These are phyloP conservation scores for Ceratina calcarata DNA, from an alignment of 1,140 invertebrate genomes.

Conservation along the genomic window DNA sequence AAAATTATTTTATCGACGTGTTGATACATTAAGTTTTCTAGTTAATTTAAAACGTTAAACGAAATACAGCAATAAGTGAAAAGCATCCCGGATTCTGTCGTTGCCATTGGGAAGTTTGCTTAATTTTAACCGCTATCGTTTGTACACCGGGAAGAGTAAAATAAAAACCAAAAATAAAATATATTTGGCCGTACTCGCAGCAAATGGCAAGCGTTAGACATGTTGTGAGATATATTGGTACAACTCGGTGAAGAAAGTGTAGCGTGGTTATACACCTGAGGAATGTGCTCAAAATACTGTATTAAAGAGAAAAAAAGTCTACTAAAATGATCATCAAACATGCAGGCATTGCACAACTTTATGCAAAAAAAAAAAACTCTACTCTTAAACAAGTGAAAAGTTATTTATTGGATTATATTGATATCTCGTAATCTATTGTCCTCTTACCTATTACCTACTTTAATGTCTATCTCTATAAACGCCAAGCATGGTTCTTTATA, in stretches of 20 bases:
- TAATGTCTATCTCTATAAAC: slow-evolving; percentile 78
- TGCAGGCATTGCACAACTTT: slow-evolving; percentile 53
- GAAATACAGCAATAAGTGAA: too few species aligned
- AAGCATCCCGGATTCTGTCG: not conserved
- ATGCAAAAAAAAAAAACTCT: slow-evolving; percentile 72
- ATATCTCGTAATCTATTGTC: slow-evolving; percentile 77
- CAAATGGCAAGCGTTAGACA: slow-evolving; percentile 27
- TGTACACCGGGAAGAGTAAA: not conserved
- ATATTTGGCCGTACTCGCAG: not conserved
- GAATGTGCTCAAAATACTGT: slow-evolving; percentile 80
- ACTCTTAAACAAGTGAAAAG: slow-evolving; percentile 72
- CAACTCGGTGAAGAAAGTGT: slow-evolving; percentile 79
- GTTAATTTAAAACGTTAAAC: not conserved
- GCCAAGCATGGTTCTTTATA: slow-evolving; percentile 77
- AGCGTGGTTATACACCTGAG: slow-evolving; percentile 79
- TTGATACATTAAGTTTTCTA: not conserved
- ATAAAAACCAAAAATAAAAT: not conserved
- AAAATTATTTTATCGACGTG: not conserved
- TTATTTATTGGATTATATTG: slow-evolving; percentile 77
- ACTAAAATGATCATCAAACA: slow-evolving; percentile 75
- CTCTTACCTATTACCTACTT: slow-evolving; percentile 78
- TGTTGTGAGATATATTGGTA: slow-evolving; percentile 72
- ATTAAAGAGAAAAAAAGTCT: slow-evolving; percentile 76
- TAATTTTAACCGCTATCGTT: not conserved
- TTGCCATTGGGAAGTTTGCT: not conserved